Evolutionary conservation across 2,113 vertebrate species (phyloP).

Genomic region (Clarias gariepinus): DNA sequence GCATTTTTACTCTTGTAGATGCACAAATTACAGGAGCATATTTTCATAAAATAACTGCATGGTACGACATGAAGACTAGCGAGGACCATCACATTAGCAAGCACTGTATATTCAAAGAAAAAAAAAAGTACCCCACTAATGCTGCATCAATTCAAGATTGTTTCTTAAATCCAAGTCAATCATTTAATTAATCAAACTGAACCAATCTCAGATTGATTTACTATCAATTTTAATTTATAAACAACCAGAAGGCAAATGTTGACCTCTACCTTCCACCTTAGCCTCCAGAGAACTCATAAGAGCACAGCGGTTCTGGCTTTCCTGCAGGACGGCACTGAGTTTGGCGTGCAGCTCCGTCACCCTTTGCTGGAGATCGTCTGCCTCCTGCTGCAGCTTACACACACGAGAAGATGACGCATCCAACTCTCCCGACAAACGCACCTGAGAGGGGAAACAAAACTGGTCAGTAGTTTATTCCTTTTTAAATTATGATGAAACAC

Average conservation of each 20-base stretch:
- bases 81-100: not conserved
- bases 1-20: not conserved
- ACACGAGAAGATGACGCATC: conserved; percentile 74
- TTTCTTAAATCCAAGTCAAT: not conserved
- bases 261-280: conserved; percentile 68
- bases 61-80: not conserved
- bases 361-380: conserved; percentile 76
- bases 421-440: conserved; percentile 76
- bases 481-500: not conserved
- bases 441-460: conserved; percentile 59
- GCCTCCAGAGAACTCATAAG: conserved; percentile 71
- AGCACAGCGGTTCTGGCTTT: conserved; percentile 64
- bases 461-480: not conserved
- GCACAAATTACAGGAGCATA: too few relatives aligned
- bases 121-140: not conserved
- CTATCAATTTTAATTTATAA: not conserved
- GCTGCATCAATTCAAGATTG: not conserved
- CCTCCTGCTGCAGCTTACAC: conserved; percentile 78
- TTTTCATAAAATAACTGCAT: not conserved
- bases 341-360: conserved; percentile 74
- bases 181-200: not conserved
- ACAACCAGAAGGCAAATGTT: not conserved
- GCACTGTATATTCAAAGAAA: not conserved
- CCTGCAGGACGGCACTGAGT: conserved; percentile 70
- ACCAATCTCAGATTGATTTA: not conserved